Evolutionary conservation across 2,113 vertebrate species (phyloP).

Genomic region (Rhynchomys soricoides): DNA sequence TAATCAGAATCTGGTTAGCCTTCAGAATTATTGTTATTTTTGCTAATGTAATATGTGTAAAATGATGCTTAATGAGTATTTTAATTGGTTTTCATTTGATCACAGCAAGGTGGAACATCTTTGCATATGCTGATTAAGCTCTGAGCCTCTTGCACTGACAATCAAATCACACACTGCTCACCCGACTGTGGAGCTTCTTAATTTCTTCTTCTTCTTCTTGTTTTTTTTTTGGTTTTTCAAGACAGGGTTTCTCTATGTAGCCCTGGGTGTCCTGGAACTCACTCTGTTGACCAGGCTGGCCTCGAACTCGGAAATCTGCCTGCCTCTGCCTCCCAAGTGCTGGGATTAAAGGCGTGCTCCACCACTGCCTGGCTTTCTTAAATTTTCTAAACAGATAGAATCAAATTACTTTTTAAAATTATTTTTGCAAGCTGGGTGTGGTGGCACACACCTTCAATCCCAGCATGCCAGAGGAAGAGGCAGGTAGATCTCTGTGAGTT

Average conservation of each 20-base stretch:
- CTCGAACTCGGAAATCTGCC: no score
- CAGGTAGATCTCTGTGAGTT: background rate
- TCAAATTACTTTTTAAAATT: background rate
- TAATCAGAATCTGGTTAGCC: conserved; percentile 61
- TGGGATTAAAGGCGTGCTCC: no score
- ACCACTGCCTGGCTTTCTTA: no score
- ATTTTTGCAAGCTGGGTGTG: background rate
- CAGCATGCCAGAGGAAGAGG: background rate
- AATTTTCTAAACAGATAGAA: conserved; percentile 9
- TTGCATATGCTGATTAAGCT: conserved; percentile 58
- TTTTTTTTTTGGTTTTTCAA: no score
- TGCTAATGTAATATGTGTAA: conserved; percentile 70
- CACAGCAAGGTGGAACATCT: conserved; percentile 66
- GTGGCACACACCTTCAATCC: background rate
- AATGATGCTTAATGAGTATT: conserved; percentile 67
- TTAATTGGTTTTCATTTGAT: conserved; percentile 74
- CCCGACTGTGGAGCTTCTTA: background rate
- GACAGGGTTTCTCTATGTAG: no score
- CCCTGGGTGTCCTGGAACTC: no score
- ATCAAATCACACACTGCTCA: conserved; percentile 47
- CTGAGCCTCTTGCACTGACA: conserved; percentile 19
- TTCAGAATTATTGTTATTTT: conserved; percentile 64
- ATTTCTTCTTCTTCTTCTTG: no score
- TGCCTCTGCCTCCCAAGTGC: no score
- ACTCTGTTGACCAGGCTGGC: no score